These are phyloP conservation scores for Caenorhabditis elegans DNA, from an alignment of 1,140 invertebrate species.

Conservation along the genomic window WBcel235 BX284602.5:10355501-10356000, in stretches of 20 bases:
- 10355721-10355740: background rate
- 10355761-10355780: background rate
- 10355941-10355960: background rate
- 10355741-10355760: background rate
- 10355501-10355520: background rate
- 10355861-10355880: background rate
- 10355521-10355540: background rate
- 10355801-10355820: no score
- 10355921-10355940: no score
- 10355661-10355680: background rate
- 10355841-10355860: no score
- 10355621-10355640: background rate
- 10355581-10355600: background rate
- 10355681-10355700: background rate
- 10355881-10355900: no score
- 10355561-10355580: background rate
- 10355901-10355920: background rate
- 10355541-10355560: background rate
- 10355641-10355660: background rate
- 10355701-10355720: background rate
- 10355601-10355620: background rate
- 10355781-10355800: no score
- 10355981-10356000: background rate
- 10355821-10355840: no score
- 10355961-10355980: background rate